Conservation (phyloP, 1,140 invertebrate genomes). For the Colletes gigas region DNA sequence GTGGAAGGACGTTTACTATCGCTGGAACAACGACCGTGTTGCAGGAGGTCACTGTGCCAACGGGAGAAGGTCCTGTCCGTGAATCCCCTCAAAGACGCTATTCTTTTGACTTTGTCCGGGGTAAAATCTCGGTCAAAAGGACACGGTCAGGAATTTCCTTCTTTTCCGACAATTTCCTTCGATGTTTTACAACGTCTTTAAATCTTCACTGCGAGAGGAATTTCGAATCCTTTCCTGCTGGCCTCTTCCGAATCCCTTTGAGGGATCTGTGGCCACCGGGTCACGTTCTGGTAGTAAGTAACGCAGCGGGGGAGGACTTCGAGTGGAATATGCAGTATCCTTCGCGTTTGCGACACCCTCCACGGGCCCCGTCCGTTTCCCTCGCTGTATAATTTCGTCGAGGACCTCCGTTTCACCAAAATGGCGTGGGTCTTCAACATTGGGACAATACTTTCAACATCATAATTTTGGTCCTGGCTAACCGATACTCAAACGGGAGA, state of each 20-base stretch:
- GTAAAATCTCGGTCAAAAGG: conserved; percentile 25
- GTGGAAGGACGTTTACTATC: conserved; percentile 18
- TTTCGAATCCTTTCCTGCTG: neutral
- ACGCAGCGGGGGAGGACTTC: neutral
- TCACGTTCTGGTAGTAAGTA: conserved; percentile 27
- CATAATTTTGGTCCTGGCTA: too few relatives aligned
- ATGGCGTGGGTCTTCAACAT: too few relatives aligned
- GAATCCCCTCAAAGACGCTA: neutral
- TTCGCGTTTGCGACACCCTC: neutral
- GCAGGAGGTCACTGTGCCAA: conserved; percentile 33
- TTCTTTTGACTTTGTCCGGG: conserved; percentile 15
- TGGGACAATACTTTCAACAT: too few relatives aligned
- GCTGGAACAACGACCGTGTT: neutral
- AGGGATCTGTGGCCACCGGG: neutral
- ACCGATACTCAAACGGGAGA: too few relatives aligned
- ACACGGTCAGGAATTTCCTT: neutral
- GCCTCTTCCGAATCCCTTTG: neutral
- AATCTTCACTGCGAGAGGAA: conserved; percentile 5
- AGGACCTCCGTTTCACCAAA: too few relatives aligned
- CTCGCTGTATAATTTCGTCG: too few relatives aligned
- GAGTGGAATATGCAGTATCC: neutral
- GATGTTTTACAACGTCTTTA: conserved; percentile 31
- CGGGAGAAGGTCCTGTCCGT: neutral
- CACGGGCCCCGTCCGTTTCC: too few relatives aligned
- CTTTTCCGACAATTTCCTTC: neutral